Conservation (phyloP, 2,888 invertebrate genomes). For the Zaprionus obscuricornis region DNA sequence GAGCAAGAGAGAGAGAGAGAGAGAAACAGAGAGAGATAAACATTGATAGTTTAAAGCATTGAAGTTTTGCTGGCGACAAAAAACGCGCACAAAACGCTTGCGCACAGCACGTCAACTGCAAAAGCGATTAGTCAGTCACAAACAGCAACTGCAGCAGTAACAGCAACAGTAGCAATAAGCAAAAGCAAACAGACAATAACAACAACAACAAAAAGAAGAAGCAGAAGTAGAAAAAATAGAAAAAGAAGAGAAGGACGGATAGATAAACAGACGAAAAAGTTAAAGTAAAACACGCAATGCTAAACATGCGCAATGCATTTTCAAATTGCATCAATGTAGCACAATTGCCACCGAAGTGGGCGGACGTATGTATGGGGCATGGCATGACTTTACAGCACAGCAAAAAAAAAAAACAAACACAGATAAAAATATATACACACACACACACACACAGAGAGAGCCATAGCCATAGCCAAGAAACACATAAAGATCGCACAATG, state of each 20-base stretch:
- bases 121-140: slow-evolving; percentile 51
- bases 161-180: slow-evolving; percentile 2
- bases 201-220: no score
- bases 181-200: slow-evolving; percentile 18
- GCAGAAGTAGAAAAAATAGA: no score
- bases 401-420: no score
- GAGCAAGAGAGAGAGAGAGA: neutral
- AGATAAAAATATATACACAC: no score
- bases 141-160: neutral
- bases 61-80: slow-evolving; percentile 27
- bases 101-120: slow-evolving; percentile 40
- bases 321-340: slow-evolving; percentile 57
- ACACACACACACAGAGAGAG: slow-evolving; percentile 8
- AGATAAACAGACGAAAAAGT: slow-evolving; percentile 15
- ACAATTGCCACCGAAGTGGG: neutral
- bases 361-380: slow-evolving; percentile 7
- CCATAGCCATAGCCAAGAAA: no score
- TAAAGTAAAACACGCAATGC: slow-evolving; percentile 55
- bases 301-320: slow-evolving; percentile 66
- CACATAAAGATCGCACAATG: slow-evolving; percentile 27
- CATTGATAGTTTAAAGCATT: neutral
- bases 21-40: neutral
- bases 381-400: no score
- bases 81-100: slow-evolving; percentile 58
- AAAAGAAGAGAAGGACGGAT: no score